These are phyloP conservation scores for Parambassis ranga DNA, from an alignment of 2,797 vertebrate genomes.

Conservation along the genomic window DNA sequence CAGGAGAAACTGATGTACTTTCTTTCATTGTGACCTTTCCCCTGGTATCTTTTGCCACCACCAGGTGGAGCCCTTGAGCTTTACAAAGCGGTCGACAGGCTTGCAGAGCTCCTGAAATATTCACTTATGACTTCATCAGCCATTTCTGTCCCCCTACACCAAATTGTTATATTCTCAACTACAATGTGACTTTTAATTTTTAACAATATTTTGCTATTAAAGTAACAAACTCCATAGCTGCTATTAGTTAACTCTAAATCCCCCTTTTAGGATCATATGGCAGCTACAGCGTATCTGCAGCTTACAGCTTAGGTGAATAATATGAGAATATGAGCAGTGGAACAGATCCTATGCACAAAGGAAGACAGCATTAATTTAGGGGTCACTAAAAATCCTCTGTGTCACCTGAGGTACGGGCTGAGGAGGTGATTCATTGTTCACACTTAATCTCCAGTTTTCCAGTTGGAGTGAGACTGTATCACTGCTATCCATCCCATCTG, in stretches of 20 bases:
- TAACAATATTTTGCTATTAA: background rate
- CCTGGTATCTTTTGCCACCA: constrained; percentile 24
- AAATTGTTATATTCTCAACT: background rate
- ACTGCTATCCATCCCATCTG: background rate
- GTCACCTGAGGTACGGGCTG: constrained; percentile 28
- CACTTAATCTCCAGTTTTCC: constrained; percentile 21
- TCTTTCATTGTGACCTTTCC: constrained; percentile 22
- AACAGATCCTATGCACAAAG: constrained; percentile 33
- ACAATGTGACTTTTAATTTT: background rate
- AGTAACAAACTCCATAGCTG: background rate
- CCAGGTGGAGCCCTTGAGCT: constrained; percentile 41
- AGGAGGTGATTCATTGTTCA: background rate
- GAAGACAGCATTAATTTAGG: constrained; percentile 43
- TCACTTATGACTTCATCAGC: constrained; percentile 17
- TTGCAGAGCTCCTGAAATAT: constrained; percentile 1
- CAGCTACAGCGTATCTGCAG: background rate
- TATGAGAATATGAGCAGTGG: background rate
- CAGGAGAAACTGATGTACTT: background rate
- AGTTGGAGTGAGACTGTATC: background rate
- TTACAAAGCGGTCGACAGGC: background rate
- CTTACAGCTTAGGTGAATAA: background rate
- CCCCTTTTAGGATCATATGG: background rate
- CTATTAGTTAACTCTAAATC: background rate
- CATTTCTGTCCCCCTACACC: background rate
- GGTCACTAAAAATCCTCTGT: constrained; percentile 9